Evolutionary conservation across 2,888 invertebrate genomes (phyloP).

Genomic region (Oscheius myriophilus): DNA sequence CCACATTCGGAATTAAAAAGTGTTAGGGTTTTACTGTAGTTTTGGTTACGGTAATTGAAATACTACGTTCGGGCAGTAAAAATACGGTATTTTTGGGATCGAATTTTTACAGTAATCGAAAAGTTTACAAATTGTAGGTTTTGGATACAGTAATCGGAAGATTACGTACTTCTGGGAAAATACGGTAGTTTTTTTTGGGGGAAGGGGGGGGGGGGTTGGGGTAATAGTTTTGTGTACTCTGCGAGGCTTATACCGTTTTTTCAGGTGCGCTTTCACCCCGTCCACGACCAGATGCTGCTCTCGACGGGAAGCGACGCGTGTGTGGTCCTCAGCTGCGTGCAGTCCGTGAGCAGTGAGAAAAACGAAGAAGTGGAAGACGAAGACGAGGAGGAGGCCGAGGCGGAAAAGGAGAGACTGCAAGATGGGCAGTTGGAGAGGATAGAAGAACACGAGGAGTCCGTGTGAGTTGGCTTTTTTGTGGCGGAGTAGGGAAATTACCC

Average conservation of each 20-base stretch:
- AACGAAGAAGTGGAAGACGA: slow-evolving; percentile 17
- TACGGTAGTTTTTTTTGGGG: too few relatives aligned
- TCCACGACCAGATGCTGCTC: slow-evolving; percentile 92
- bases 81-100: too few relatives aligned
- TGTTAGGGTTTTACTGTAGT: too few relatives aligned
- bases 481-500: background rate
- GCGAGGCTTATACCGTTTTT: too few relatives aligned
- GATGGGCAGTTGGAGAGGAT: slow-evolving; percentile 82
- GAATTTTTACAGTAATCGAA: too few relatives aligned
- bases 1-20: too few relatives aligned
- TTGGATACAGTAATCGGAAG: too few relatives aligned
- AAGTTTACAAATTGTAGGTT: too few relatives aligned
- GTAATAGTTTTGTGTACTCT: too few relatives aligned
- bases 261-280: slow-evolving; percentile 87
- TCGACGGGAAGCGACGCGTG: slow-evolving; percentile 94
- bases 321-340: slow-evolving; percentile 80
- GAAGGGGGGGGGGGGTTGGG: too few relatives aligned
- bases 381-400: slow-evolving; percentile 34
- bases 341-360: slow-evolving; percentile 49
- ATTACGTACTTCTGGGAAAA: background rate
- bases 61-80: too few relatives aligned
- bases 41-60: too few relatives aligned
- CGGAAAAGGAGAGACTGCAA: slow-evolving; percentile 71
- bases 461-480: slow-evolving; percentile 76
- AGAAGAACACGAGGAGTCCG: slow-evolving; percentile 97